Evolutionary conservation across 2,797 vertebrate genomes (phyloP), one percentile per base, ranked within the genome.

Genomic region (Dendrocincla tyrannina): DNA sequence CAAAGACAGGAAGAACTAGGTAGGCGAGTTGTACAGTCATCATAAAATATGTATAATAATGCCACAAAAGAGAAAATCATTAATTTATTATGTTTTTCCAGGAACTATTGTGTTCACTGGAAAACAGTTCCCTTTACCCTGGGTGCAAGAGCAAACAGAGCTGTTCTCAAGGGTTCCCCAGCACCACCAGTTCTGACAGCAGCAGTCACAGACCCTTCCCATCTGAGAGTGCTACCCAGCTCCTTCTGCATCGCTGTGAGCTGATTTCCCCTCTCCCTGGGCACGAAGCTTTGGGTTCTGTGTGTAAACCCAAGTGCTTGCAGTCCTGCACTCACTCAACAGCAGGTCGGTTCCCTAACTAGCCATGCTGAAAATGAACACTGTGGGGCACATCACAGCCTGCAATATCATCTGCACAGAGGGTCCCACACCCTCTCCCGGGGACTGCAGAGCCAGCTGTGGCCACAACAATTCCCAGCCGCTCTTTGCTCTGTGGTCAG

Each of bases 21-120:
- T 83, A 95, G 92, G 91, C 15, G 83, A 96, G 95, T 32, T 58
- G 7, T 91, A 62, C 32, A 96, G 80, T 75, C 85, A 88, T 88
- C 95, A 97, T 96, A 96, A 97, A 97, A 93, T 64, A 92, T 37
- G 70, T 91, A 97, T 82, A 96, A 95, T 91, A 88, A 94, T 91
- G 63, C 77, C 91, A 92, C 85, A 91, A 87, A 93, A 93, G 56
- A 58, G 80, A 97, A 97, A 96, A 97, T 90, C 81, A 97, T 96
- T 41, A 85, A 92, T 93, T 94, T 91, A 93, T 95, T 90, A 83
- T 78, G 42, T 89, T 97, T 92, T 88, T 89, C 35, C 42, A 94
- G 77, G 52, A 96, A 82, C 41, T 79, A 52, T 44, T 88, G 62
- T 90, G 30, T 90, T 88, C 79, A 74, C 32, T 90, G 63, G 76